These are phyloP conservation scores for Formica selysi DNA, from an alignment of 1,140 invertebrate genomes.

Conservation along the genomic window DNA sequence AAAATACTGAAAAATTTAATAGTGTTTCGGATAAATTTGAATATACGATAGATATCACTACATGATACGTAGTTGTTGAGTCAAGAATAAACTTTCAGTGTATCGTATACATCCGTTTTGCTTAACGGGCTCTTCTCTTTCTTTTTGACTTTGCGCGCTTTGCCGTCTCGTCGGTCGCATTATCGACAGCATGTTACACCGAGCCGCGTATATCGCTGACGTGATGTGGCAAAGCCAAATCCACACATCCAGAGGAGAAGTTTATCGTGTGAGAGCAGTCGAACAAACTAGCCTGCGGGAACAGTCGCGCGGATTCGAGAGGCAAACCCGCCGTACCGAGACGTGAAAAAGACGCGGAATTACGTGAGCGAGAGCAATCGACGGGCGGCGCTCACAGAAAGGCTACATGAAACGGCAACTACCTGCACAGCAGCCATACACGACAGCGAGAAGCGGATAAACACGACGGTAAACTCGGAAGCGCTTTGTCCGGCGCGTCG, in stretches of 20 bases:
- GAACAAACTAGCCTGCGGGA: slow-evolving; percentile 12
- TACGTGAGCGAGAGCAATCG: slow-evolving; percentile 46
- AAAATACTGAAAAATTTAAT: background rate
- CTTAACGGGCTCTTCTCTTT: background rate
- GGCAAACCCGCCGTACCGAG: slow-evolving; percentile 2
- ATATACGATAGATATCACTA: background rate
- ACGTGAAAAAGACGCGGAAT: slow-evolving; percentile 33
- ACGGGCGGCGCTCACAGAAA: slow-evolving; percentile 36
- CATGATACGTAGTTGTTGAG: background rate
- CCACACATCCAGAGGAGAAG: slow-evolving; percentile 30
- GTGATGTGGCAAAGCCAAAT: slow-evolving; percentile 37
- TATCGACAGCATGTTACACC: slow-evolving; percentile 40
- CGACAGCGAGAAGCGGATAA: slow-evolving; percentile 62
- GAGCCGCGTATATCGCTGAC: background rate
- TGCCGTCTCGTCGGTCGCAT: background rate
- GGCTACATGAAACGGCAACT: slow-evolving; percentile 38
- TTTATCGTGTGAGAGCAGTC: slow-evolving; percentile 24
- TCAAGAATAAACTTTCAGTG: background rate
- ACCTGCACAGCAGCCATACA: background rate
- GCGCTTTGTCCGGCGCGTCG: slow-evolving; percentile 67
- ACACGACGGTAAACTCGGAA: slow-evolving; percentile 72
- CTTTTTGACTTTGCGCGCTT: background rate
- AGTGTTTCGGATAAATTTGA: background rate
- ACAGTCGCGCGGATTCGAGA: slow-evolving; percentile 21
- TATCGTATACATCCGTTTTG: background rate